Evolutionary conservation across 1,140 invertebrate genomes (phyloP).

Genomic region (Calliphora vicina): DNA sequence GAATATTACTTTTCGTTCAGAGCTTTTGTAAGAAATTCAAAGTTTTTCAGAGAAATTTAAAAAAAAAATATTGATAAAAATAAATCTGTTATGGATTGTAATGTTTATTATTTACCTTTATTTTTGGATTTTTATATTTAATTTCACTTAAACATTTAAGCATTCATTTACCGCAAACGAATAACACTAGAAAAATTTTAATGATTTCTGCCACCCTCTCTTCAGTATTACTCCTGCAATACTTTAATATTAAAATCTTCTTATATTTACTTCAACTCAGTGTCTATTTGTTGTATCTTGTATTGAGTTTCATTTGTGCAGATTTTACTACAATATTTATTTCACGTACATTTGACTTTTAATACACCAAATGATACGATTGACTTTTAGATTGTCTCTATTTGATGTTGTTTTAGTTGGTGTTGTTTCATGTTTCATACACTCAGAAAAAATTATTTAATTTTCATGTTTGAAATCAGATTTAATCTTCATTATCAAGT

Average conservation of each 20-base stretch:
- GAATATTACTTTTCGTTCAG: too few species aligned
- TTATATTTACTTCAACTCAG: neutral
- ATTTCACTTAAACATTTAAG: too few species aligned
- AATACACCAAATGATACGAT: constrained; percentile 6
- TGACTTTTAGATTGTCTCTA: constrained; percentile 25
- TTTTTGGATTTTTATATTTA: neutral
- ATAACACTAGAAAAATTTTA: too few species aligned
- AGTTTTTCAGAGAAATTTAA: too few species aligned
- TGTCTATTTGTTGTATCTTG: neutral
- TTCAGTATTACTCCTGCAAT: too few species aligned
- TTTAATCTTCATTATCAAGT: too few species aligned
- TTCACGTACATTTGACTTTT: constrained; percentile 29
- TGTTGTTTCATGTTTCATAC: neutral
- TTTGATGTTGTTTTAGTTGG: neutral
- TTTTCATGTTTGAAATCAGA: too few species aligned
- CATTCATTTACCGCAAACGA: too few species aligned
- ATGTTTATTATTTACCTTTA: neutral
- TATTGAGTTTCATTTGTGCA: constrained; percentile 15
- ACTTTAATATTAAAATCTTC: neutral
- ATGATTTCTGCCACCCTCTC: too few species aligned
- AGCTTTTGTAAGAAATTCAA: too few species aligned
- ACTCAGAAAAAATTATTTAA: neutral
- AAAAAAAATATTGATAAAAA: too few species aligned
- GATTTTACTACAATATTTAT: constrained; percentile 30
- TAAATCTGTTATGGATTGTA: too few species aligned